Evolutionary conservation across 53 echinoderm and acorn worm species (phyloP).

Genomic region (Echinometra lucunter): DNA sequence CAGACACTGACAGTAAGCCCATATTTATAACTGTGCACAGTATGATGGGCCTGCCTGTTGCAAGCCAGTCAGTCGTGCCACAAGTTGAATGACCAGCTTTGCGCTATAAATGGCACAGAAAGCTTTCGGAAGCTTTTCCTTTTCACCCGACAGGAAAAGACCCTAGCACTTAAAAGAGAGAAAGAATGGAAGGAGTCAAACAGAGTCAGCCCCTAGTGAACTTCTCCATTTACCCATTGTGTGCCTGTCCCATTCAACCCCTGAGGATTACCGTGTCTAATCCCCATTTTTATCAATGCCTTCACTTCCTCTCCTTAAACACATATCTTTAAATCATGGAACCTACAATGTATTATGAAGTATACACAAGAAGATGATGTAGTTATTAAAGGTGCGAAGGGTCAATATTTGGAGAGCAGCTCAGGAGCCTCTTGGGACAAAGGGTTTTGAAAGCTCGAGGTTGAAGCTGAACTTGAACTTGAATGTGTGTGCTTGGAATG

Average conservation of each 20-base stretch:
- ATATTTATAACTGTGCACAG: conserved; percentile 12
- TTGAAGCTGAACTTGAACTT: background rate
- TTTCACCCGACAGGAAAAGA: conserved; percentile 4
- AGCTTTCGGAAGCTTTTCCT: conserved; percentile 53
- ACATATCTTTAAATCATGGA: background rate
- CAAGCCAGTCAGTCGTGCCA: background rate
- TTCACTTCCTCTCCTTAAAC: conserved; percentile 23
- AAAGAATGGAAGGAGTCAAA: background rate
- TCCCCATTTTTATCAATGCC: conserved; percentile 28
- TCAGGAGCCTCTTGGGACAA: background rate
- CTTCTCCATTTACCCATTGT: conserved; percentile 2
- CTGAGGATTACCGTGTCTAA: conserved; percentile 29
- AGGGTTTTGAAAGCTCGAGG: background rate
- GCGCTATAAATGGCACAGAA: conserved; percentile 31
- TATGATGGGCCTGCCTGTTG: background rate
- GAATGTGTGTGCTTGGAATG: background rate
- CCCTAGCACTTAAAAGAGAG: background rate
- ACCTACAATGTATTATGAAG: background rate
- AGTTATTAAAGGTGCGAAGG: background rate
- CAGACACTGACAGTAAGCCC: background rate
- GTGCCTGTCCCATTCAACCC: background rate
- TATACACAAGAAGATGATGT: background rate
- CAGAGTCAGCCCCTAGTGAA: background rate
- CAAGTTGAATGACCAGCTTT: conserved; percentile 44
- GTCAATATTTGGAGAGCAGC: background rate